Conservation (phyloP, 2,113 vertebrate genomes). For the Psittacula cyanocephala region DNA sequence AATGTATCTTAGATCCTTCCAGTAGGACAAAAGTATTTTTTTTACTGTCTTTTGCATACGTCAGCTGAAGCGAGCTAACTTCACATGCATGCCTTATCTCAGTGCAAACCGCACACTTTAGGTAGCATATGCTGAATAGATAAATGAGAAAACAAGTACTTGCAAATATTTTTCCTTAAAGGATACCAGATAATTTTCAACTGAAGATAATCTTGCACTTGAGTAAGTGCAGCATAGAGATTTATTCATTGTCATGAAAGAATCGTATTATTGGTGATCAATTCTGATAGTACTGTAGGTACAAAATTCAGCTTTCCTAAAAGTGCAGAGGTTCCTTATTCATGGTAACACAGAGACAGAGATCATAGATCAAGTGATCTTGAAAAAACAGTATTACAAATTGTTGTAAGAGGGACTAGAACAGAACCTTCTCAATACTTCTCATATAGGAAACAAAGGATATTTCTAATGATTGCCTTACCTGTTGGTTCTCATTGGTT, state of each 20-base stretch:
- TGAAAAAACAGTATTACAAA: not conserved
- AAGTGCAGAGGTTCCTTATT: not conserved
- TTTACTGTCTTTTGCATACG: not conserved
- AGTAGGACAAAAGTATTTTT: not conserved
- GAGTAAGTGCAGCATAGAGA: not conserved
- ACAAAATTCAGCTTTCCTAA: not conserved
- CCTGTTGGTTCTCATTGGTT: not conserved
- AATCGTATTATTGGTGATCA: not conserved
- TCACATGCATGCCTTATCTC: not conserved
- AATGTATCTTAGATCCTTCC: not conserved
- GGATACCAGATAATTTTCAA: not conserved
- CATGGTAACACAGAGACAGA: not conserved
- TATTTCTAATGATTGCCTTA: not conserved
- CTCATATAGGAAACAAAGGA: not conserved
- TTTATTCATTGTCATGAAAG: not conserved
- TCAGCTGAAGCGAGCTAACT: not conserved
- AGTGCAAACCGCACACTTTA: not conserved
- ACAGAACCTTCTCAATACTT: not conserved
- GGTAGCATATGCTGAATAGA: not conserved
- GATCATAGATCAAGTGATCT: not conserved
- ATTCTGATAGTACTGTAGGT: not conserved
- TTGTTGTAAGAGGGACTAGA: not conserved
- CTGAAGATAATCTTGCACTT: not conserved
- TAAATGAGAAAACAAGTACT: not conserved
- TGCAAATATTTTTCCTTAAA: constrained; percentile 1